phyloP scores from a whole-genome alignment of 2,888 invertebrate genomes.

The Melinaea marsaeus region DNA sequence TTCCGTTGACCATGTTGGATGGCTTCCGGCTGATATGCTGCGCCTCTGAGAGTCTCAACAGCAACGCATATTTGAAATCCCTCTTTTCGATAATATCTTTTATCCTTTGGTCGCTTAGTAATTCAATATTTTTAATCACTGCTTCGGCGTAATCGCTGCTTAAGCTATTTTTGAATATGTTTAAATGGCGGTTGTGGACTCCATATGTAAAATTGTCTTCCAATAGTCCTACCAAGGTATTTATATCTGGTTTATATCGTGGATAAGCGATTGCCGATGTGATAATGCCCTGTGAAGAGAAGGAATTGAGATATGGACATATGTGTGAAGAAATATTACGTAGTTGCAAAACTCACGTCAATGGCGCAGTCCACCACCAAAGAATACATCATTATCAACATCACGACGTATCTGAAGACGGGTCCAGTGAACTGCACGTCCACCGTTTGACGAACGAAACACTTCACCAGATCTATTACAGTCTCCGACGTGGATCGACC shows the following conservation, averaged over 20 bases:
- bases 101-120: conserved; percentile 60
- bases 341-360: conserved; percentile 58
- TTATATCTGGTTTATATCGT: conserved; percentile 54
- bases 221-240: conserved; percentile 46
- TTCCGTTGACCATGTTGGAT: conserved; percentile 55
- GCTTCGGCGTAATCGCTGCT: conserved; percentile 37
- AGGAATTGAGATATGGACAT: conserved; percentile 14
- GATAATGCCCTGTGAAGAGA: conserved; percentile 60
- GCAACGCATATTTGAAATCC: conserved; percentile 64
- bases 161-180: conserved; percentile 54
- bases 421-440: conserved; percentile 59
- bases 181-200: conserved; percentile 56
- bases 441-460: conserved; percentile 65
- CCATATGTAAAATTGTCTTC: conserved; percentile 56
- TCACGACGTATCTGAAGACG: conserved; percentile 52
- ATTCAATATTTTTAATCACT: conserved; percentile 53
- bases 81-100: conserved; percentile 55
- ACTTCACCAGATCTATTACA: conserved; percentile 58
- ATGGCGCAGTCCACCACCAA: conserved; percentile 65
- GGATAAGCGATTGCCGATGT: conserved; percentile 66
- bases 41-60: conserved; percentile 69
- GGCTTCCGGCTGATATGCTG: conserved; percentile 49
- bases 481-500: conserved; percentile 44
- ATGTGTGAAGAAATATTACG: neutral
- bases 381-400: conserved; percentile 61